Base-by-base conservation (phyloP, 2,888 invertebrate species). In the Caenorhabditis panamensis region DNA sequence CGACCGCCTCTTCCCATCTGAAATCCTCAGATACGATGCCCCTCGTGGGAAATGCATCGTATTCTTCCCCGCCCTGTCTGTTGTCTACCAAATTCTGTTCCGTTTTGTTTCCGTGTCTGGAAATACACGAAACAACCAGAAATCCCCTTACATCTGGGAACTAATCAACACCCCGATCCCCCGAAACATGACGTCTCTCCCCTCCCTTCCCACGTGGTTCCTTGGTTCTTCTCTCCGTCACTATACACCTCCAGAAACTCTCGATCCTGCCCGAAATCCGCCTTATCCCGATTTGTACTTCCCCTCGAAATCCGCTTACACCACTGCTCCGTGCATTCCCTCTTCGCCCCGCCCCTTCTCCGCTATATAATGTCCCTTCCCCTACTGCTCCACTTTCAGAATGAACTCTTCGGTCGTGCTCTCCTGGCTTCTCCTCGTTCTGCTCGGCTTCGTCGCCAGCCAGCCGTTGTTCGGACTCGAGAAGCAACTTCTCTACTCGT, bases 401-500 rank as follows among this genome's bases (percentile, higher is more conserved):
- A 59, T 41, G 41, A 59, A 56, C 36, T 56, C 56, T n/a, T 28
- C 56, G 4, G n/a, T 31, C 56, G 56, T 56, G 22, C 54, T 26
- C 66, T 26, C 71, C 5, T 81, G 76, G 71, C 37, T 81, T 31
- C 44, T 81, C 11, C 11, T 72, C 24, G 31, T 67, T 28, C 8
- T 77, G 13, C 66, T 83, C 26, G 66, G 51, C 2, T n/a, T 63
- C 16, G 68, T 67, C 13, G 56, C 72, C 31, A 20, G 73, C 47
- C 82, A 82, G 49, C 81, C 82, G n/a, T 64, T 81, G 37, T 73
- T 80, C 41, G 83, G 83, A 8, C 71, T 85, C 31, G 83, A 85
- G 61, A 85, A 85, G 54, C 82, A 83, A 22, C 67, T 85, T 9
- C 79, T 85, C n/a, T 85, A 85, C 53, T 82, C 82, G 59, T 85